These are phyloP conservation scores for Papilio helenus DNA, from an alignment of 1,140 invertebrate species.

Conservation along the genomic window DNA sequence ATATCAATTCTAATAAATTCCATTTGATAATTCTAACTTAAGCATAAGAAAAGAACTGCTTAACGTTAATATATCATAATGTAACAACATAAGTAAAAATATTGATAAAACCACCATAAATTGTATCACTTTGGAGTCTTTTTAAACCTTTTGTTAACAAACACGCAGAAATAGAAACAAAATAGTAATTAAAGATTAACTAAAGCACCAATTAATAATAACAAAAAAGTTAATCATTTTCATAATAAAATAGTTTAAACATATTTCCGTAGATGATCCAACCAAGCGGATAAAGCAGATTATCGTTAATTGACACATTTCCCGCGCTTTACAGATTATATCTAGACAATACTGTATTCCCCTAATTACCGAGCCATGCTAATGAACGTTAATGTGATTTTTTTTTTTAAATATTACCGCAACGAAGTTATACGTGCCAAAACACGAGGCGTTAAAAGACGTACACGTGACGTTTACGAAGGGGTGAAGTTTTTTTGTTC, in stretches of 20 bases:
- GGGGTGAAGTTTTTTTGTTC: conserved; percentile 65
- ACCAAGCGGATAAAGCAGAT: conserved; percentile 15
- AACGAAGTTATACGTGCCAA: conserved; percentile 47
- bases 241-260: neutral
- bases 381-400: conserved; percentile 14
- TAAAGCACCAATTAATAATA: conserved; percentile 40
- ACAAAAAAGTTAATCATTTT: neutral
- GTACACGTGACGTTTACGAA: conserved; percentile 45
- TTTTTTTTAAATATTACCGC: neutral
- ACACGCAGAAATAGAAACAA: neutral
- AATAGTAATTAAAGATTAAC: neutral
- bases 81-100: no score
- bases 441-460: conserved; percentile 37
- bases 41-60: neutral
- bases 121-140: no score
- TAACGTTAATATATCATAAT: neutral
- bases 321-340: conserved; percentile 23
- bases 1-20: neutral
- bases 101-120: no score
- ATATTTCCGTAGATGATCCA: conserved; percentile 14
- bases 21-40: conserved; percentile 36
- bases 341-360: conserved; percentile 18
- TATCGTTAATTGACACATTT: conserved; percentile 28
- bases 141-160: no score
- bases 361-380: conserved; percentile 16